Evolutionary conservation across 2,888 invertebrate species (phyloP).

Genomic region (Nyleta sp.): DNA sequence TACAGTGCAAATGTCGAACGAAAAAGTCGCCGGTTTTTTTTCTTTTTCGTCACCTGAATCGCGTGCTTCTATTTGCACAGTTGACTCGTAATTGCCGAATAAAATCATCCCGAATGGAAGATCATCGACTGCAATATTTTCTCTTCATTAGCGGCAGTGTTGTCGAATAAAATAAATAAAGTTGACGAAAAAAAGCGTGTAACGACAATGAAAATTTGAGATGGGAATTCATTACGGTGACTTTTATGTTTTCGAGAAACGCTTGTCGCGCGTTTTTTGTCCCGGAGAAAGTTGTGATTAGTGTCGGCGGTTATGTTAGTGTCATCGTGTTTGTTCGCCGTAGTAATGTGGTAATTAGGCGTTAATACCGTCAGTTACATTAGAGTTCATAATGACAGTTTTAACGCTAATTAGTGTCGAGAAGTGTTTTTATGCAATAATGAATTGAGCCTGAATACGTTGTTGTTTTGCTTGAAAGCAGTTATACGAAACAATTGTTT

Average conservation of each 20-base stretch:
- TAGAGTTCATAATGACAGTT: conserved; percentile 60
- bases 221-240: conserved; percentile 45
- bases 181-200: conserved; percentile 10
- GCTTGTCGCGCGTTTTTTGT: conserved; percentile 41
- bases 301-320: conserved; percentile 58
- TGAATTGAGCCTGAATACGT: conserved; percentile 11
- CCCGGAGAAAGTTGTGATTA: conserved; percentile 56
- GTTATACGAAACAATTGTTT: no score
- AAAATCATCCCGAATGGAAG: background rate
- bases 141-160: conserved; percentile 45
- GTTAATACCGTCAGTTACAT: conserved; percentile 58
- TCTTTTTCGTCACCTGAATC: background rate
- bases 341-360: conserved; percentile 62
- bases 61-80: no score
- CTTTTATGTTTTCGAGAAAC: conserved; percentile 49
- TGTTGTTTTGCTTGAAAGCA: no score
- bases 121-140: conserved; percentile 19
- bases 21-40: no score
- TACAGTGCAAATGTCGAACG: no score
- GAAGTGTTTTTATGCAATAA: conserved; percentile 31
- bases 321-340: conserved; percentile 53
- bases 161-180: conserved; percentile 42
- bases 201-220: conserved; percentile 52
- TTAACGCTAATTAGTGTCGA: conserved; percentile 57
- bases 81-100: no score